Evolutionary conservation across 2,888 invertebrate genomes (phyloP), one percentile per base, ranked within the genome.

Genomic region (Podabrus alpinus): DNA sequence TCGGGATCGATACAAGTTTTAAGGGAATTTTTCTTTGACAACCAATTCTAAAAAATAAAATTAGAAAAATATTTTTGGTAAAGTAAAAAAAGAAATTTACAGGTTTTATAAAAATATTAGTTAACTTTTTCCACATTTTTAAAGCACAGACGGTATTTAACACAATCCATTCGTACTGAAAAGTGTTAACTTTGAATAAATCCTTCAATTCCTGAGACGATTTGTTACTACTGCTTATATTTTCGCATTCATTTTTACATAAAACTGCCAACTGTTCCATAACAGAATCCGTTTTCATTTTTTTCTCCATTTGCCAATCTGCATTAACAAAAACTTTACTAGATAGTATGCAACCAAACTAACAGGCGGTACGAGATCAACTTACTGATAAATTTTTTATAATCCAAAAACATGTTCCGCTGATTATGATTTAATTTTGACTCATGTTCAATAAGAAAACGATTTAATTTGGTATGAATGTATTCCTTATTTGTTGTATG

Each of bases 31-130:
- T 84, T 86, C 77, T 86, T 86, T 0, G 90, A 90, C 0, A 91
- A 82, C 89, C 90, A 90, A 80, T 90, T 90, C 90, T 91, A 82
- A 2, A 82, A 73, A 59, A 80, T 78, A 61, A 15, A 45, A 68
- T n/a, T 69, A 59, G 15, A 61, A 24, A 13, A 15, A 29, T 13
- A 25, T 45, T 16, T 71, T 59, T 10, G 7, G 10, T 4, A 60
- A 13, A 64, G 13, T n/a, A 16, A 24, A 4, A 25, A 9, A 19
- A 25, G 25, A n/a, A n/a, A 79, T 80, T 77, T 81, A 85, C 85
- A 59, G 83, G 83, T 80, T 86, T 85, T 66, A 80, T 76, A 77
- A 85, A 86, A 21, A 79, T 75, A 61, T 81, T 81, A 13, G 77
- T 75, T 24, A 87, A 72, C 74, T 83, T 83, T 19, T 82, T 80